A percentile compares a stretch with the other conserved stretches of the same genome.
These are phyloP conservation scores for Euzetes globulus DNA, from an alignment of 2,888 invertebrate genomes.

Conservation along the genomic window DNA sequence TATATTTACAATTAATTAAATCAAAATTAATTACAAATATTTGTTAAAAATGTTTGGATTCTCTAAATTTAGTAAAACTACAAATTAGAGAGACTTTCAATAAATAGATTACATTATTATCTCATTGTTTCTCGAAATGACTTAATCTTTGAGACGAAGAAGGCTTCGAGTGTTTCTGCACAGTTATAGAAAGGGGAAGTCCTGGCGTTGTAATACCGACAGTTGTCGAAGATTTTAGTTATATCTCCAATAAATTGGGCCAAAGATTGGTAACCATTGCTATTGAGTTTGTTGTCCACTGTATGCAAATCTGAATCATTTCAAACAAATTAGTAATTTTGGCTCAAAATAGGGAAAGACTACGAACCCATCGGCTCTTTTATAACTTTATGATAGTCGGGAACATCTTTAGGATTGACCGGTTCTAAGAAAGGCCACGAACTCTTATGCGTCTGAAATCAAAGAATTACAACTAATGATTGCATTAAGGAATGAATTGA, in stretches of 20 bases:
- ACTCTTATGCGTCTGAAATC: slow-evolving; percentile 75
- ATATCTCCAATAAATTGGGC: slow-evolving; percentile 95
- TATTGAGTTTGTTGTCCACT: slow-evolving; percentile 76
- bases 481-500: not conserved
- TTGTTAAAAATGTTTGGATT: no score
- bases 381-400: slow-evolving; percentile 91
- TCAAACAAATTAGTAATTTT: slow-evolving; percentile 26
- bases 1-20: no score
- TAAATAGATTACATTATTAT: not conserved
- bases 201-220: slow-evolving; percentile 91
- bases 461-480: not conserved
- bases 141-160: slow-evolving; percentile 54
- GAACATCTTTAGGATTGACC: slow-evolving; percentile 89
- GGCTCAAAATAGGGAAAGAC: not conserved
- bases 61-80: no score
- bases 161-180: slow-evolving; percentile 88
- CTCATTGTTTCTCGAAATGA: slow-evolving; percentile 11
- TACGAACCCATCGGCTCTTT: slow-evolving; percentile 89
- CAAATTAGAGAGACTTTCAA: no score
- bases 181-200: slow-evolving; percentile 93
- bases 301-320: slow-evolving; percentile 74
- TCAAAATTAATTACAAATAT: no score
- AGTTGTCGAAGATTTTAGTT: slow-evolving; percentile 98
- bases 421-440: slow-evolving; percentile 98
- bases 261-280: slow-evolving; percentile 71